Conservation (phyloP, 2,113 vertebrate species). For the Australoheros scitulus region DNA sequence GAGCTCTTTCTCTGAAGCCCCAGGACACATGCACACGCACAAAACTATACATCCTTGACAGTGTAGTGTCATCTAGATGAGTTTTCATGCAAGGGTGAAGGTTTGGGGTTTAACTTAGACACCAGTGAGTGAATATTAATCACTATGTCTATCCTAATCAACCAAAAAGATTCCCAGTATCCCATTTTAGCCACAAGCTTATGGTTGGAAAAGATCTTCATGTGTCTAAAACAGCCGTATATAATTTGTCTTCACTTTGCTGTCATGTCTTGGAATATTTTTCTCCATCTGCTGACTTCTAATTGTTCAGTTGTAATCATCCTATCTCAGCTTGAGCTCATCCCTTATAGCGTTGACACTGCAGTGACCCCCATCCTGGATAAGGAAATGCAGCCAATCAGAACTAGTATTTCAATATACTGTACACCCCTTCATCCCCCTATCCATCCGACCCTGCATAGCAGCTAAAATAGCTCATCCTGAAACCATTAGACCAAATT, state of each 20-base stretch:
- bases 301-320: conserved; percentile 49
- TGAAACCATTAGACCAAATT: conserved; percentile 81
- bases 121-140: background rate
- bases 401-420: conserved; percentile 35
- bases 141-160: background rate
- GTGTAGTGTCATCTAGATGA: background rate
- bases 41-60: background rate
- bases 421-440: conserved; percentile 47
- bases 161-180: background rate
- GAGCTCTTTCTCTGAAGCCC: conserved; percentile 39
- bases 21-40: background rate
- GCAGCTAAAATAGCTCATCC: conserved; percentile 73
- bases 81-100: background rate
- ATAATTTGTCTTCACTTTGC: background rate
- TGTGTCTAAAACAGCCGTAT: conserved; percentile 12
- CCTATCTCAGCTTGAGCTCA: conserved; percentile 44
- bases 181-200: background rate
- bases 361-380: conserved; percentile 45
- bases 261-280: conserved; percentile 3
- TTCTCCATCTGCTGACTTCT: conserved; percentile 24
- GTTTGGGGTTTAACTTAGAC: background rate
- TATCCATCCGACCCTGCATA: conserved; percentile 41
- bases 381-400: conserved; percentile 59
- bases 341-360: conserved; percentile 47
- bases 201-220: background rate